phyloP scores from a whole-genome alignment of 1,140 invertebrate genomes.

The Drosophila albomicans region DNA sequence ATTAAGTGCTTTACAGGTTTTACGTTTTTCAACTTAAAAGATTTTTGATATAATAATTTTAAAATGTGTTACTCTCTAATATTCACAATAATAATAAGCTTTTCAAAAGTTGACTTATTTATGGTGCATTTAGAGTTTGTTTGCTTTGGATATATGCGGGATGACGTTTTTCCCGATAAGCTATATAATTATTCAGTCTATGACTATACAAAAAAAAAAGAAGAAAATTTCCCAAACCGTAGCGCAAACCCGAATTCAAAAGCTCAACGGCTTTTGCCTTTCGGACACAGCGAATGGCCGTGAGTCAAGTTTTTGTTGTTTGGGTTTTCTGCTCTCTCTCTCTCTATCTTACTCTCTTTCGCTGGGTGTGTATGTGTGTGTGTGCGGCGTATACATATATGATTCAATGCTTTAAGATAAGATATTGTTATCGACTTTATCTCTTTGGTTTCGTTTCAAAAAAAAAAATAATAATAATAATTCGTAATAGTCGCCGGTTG shows the following conservation, averaged over 20 bases:
- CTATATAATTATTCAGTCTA: too few species aligned
- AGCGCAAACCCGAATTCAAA: neutral
- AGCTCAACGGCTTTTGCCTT: neutral
- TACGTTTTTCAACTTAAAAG: neutral
- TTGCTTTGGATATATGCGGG: too few species aligned
- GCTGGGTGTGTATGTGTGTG: conserved; percentile 14
- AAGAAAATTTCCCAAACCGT: neutral
- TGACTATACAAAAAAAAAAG: neutral
- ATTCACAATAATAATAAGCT: too few species aligned
- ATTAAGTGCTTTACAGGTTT: neutral
- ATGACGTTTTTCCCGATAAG: too few species aligned
- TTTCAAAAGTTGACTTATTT: too few species aligned
- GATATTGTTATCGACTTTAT: conserved; percentile 78
- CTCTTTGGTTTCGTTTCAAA: conserved; percentile 44
- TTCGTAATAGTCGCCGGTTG: conserved; percentile 27
- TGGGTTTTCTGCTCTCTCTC: neutral
- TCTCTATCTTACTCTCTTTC: neutral
- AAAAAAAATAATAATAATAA: conserved; percentile 35
- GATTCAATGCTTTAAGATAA: conserved; percentile 75
- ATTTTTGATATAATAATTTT: too few species aligned
- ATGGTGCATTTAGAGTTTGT: too few species aligned
- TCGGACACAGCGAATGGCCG: neutral
- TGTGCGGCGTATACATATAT: conserved; percentile 29
- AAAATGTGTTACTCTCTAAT: too few species aligned
- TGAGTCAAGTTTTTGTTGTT: conserved; percentile 16